These are phyloP conservation scores for Limosa lapponica DNA, from an alignment of 2,797 vertebrate species.

Conservation along the genomic window DNA sequence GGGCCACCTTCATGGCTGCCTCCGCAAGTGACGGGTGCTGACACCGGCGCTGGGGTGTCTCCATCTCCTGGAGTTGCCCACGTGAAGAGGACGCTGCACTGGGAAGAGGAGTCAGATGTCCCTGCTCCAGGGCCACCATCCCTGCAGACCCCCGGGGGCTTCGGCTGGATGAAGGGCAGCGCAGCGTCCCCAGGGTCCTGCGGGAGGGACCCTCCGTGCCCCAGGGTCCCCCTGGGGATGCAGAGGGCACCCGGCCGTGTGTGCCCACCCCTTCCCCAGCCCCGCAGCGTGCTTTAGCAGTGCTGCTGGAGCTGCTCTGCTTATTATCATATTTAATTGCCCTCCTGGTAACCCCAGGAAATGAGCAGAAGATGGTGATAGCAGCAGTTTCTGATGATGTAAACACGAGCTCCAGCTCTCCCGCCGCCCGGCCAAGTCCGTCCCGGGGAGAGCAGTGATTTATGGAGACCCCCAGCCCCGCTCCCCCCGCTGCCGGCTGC, in stretches of 20 bases:
- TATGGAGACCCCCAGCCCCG: neutral
- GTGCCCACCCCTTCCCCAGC: neutral
- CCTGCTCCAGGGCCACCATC: rapidly evolving
- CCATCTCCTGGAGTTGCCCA: rapidly evolving
- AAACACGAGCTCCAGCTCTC: conserved; percentile 74
- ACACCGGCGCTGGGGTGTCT: neutral
- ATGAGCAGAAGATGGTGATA: conserved; percentile 60
- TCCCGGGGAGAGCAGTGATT: conserved; percentile 67
- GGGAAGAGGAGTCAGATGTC: neutral
- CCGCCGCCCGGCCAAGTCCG: neutral
- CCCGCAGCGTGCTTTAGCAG: neutral
- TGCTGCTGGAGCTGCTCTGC: conserved; percentile 68
- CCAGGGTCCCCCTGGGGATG: rapidly evolving
- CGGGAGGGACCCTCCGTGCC: rapidly evolving
- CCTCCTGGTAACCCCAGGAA: conserved; percentile 73
- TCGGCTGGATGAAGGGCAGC: neutral
- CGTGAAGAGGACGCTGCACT: rapidly evolving
- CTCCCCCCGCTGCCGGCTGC: neutral
- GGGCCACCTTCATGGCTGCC: neutral
- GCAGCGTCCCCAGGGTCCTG: neutral
- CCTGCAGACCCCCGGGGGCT: rapidly evolving
- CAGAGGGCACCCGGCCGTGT: rapidly evolving
- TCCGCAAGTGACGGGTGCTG: neutral
- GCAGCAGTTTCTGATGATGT: conserved; percentile 51
- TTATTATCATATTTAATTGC: conserved; percentile 83